phyloP scores from a whole-genome alignment of 2,113 vertebrate species.

The Nycticryphes semicollaris region DNA sequence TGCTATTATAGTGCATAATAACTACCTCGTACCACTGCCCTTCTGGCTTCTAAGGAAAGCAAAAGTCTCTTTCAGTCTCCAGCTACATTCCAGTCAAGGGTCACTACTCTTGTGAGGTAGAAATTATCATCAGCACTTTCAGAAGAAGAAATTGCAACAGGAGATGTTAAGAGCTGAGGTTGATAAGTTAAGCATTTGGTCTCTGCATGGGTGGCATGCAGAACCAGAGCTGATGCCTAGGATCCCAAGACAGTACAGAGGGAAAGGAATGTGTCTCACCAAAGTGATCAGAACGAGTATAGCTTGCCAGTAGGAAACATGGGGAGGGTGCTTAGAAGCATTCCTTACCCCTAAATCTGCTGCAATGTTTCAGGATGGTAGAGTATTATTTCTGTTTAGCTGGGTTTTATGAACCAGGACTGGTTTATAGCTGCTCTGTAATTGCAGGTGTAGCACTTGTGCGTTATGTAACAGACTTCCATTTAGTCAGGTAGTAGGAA shows the following conservation, averaged over 20 bases:
- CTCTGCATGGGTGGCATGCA: background rate
- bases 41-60: background rate
- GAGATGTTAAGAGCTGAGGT: background rate
- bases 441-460: background rate
- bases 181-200: background rate
- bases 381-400: background rate
- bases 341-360: background rate
- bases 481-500: background rate
- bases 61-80: background rate
- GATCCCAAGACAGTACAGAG: background rate
- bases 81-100: background rate
- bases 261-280: background rate
- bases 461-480: background rate
- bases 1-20: background rate
- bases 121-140: background rate
- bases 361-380: background rate
- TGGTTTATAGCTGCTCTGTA: background rate
- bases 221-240: background rate
- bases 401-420: background rate
- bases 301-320: background rate
- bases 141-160: background rate
- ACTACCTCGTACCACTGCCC: background rate
- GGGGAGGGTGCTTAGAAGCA: background rate
- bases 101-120: background rate
- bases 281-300: background rate